Conservation (phyloP, 2,797 vertebrate species). For the Syngnathus rostellatus region DNA sequence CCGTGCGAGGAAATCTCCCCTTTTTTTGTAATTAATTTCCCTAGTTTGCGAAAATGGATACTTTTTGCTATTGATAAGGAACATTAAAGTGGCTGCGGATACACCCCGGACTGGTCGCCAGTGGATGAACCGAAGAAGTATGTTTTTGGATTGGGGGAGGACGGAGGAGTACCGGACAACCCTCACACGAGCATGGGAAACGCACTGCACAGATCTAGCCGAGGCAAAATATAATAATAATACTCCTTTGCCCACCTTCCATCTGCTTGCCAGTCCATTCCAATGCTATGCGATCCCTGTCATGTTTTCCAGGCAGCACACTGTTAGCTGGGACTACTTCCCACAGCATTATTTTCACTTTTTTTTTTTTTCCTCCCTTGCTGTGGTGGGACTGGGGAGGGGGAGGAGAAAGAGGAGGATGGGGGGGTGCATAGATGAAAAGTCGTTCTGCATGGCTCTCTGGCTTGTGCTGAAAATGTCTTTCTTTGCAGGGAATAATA, state of each 20-base stretch:
- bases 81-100: no score
- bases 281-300: constrained; percentile 27
- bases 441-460: background rate
- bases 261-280: constrained; percentile 42
- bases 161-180: no score
- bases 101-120: no score
- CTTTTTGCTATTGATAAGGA: background rate
- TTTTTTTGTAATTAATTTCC: background rate
- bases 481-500: background rate
- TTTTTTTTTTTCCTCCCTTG: constrained; percentile 40
- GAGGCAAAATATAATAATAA: no score
- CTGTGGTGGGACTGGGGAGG: constrained; percentile 64
- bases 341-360: constrained; percentile 67
- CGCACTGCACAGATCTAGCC: no score
- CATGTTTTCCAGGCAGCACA: constrained; percentile 52
- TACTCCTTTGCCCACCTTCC: constrained; percentile 21
- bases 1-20: background rate
- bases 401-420: constrained; percentile 20
- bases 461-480: background rate
- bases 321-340: constrained; percentile 68
- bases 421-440: background rate
- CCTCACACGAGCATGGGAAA: no score
- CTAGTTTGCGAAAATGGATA: background rate
- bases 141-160: no score
- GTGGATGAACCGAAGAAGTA: no score